Evolutionary conservation across 2,113 vertebrate genomes (phyloP), one percentile per base, ranked within the genome.

Genomic region (Rhodinocichla rosea): DNA sequence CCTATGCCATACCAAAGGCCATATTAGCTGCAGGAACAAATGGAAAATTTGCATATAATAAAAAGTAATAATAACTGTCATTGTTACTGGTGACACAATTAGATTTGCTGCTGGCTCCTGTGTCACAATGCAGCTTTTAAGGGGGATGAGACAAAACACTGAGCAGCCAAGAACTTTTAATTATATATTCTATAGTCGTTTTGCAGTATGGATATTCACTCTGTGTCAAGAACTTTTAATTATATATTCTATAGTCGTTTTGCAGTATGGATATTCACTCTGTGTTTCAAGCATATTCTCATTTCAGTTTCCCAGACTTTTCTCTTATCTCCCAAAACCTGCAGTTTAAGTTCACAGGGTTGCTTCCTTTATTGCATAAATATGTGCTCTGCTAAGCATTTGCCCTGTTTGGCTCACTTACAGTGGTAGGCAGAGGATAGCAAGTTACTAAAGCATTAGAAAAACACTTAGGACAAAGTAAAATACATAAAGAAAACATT

Each of bases 41-140:
- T 81, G 50, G 83, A 86, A 33, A 87, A 91, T 94, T 90, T 77
- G 70, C 30, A 21, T 92, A 32, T 74, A 94, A 62, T 90, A 92
- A 83, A 94, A 83, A 69, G 15, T 89, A 90, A 69, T 90, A 92
- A 83, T 77, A 94, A 75, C 65, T 84, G 62, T 50, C 81, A 50
- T 76, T 90, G 45, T 77, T 79, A 40, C 53, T 77, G 67, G 45
- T 91, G 93, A 17, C 79, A 85, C 75, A 90, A 13, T 65, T 50
- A 62, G 42, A 73, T 59, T 63, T 64, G 28, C 35, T 87, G 56
- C 44, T 15, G 53, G 53, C 55, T 90, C 42, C 39, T 50, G 13
- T 90, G 83, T 70, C 79, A 92, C 80, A 88, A 52, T 77, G 59
- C 67, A 69, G 90, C 55, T 92, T 94, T 94, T 83, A 81, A 89